Conservation (phyloP, 2,888 invertebrate genomes). For the Lottia scabra region DNA sequence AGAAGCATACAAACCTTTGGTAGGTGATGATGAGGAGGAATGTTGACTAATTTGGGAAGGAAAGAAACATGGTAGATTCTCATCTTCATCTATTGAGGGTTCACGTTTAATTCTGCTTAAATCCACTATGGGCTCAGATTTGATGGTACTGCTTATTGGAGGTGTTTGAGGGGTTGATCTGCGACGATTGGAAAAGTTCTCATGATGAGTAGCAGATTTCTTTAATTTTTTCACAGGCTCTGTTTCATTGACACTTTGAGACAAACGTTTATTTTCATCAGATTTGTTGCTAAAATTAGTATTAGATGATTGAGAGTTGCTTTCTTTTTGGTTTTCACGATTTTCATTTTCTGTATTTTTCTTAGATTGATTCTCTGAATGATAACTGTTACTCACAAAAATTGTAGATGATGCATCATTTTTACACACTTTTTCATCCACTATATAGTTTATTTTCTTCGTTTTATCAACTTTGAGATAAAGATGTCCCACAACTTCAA, state of each 20-base stretch:
- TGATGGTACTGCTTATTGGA: background rate
- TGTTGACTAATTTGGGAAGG: background rate
- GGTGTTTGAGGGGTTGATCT: background rate
- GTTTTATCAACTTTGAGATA: background rate
- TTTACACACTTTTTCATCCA: conserved; percentile 2
- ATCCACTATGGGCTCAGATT: background rate
- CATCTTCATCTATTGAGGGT: background rate
- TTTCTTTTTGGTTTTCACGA: background rate
- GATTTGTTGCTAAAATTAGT: background rate
- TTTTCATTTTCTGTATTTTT: background rate
- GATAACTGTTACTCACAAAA: conserved; percentile 3
- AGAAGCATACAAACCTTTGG: no score
- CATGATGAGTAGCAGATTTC: background rate
- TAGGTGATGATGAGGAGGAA: background rate
- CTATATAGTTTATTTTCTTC: background rate
- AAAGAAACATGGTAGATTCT: background rate
- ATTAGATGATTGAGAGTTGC: background rate
- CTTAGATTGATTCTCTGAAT: background rate
- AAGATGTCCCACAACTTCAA: background rate
- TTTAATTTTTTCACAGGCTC: background rate
- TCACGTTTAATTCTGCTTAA: background rate
- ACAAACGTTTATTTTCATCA: background rate
- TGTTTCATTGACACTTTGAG: background rate
- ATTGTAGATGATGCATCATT: conserved; percentile 2
- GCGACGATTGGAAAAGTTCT: background rate